Evolutionary conservation across 2,113 vertebrate species (phyloP).

Genomic region (Athene noctua): DNA sequence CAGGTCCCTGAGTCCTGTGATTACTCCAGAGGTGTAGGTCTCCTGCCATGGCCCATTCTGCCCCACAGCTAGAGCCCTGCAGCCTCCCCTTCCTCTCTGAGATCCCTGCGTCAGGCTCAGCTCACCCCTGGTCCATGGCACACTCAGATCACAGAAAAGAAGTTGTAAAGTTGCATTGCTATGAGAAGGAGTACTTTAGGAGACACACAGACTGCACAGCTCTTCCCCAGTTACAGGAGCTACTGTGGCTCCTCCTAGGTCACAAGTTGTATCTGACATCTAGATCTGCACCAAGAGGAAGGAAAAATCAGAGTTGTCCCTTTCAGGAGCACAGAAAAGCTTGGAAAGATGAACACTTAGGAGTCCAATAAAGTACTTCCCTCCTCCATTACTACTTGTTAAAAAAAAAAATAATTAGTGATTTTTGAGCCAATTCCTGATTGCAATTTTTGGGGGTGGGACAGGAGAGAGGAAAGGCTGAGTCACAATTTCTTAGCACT

Average conservation of each 20-base stretch:
- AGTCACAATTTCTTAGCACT: constrained; percentile 40
- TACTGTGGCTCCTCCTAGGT: not conserved
- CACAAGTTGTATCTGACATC: not conserved
- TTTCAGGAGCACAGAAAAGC: not conserved
- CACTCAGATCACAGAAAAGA: not conserved
- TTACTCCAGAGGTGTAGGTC: not conserved
- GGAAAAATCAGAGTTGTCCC: not conserved
- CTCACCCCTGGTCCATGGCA: rapidly evolving
- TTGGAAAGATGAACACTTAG: not conserved
- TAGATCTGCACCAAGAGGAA: not conserved
- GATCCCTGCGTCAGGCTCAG: not conserved
- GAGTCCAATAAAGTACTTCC: not conserved
- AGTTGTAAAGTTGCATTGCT: not conserved
- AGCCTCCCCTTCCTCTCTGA: not conserved
- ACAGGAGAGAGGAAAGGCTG: constrained; percentile 22
- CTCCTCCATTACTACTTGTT: not conserved
- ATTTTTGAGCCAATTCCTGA: not conserved
- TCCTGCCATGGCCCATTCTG: not conserved
- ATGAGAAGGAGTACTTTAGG: not conserved
- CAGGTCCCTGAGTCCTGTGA: not conserved
- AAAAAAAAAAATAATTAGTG: not conserved
- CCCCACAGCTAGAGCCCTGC: rapidly evolving
- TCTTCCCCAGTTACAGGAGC: not conserved
- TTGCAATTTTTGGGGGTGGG: not conserved
- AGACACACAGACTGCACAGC: not conserved